Percentiles rank a stretch among this genome's conserved stretches.
phyloP scores from a whole-genome alignment of 2,113 vertebrate genomes.

The Tupaia chinensis region DNA sequence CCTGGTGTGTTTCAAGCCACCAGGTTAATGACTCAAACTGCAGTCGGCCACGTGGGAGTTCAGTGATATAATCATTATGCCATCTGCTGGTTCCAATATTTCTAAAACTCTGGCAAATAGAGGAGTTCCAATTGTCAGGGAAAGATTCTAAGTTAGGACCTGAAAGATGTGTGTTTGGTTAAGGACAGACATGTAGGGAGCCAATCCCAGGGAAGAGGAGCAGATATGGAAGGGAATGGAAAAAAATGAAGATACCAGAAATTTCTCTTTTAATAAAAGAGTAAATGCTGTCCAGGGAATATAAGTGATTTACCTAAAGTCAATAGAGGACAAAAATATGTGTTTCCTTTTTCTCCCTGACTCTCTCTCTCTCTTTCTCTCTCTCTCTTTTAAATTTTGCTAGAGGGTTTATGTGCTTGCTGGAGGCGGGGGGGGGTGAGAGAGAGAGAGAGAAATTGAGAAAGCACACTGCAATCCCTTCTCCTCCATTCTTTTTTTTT shows the following conservation, averaged over 20 bases:
- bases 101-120: neutral
- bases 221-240: neutral
- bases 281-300: neutral
- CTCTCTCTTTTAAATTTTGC: no score
- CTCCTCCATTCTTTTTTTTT: no score
- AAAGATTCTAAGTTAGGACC: neutral
- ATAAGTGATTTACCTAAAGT: neutral
- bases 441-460: no score
- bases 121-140: neutral
- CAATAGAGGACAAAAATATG: neutral
- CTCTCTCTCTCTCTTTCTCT: no score
- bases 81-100: no score
- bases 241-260: neutral
- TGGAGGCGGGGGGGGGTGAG: no score
- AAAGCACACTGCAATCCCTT: no score
- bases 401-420: no score
- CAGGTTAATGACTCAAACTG: no score
- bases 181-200: neutral
- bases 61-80: no score
- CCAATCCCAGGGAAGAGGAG: neutral
- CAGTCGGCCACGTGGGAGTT: no score
- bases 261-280: constrained; percentile 5
- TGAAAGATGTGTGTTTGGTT: neutral
- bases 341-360: neutral
- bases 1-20: no score